Percentiles rank a stretch among this genome's conserved stretches.
These are phyloP conservation scores for Ptychadena robeensis DNA, from an alignment of 2,797 vertebrate genomes.

Conservation along the genomic window DNA sequence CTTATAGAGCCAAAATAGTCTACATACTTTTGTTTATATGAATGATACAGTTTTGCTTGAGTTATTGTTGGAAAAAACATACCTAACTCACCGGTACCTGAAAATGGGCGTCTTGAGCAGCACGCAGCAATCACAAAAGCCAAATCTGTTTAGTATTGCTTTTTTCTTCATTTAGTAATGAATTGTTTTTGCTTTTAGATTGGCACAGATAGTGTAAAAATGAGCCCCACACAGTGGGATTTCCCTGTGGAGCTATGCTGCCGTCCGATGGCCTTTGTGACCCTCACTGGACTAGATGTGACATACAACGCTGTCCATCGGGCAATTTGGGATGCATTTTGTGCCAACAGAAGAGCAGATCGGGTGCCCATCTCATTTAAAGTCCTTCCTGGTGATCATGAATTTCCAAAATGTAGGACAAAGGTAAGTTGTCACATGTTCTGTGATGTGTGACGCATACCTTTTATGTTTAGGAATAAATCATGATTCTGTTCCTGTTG, in stretches of 20 bases:
- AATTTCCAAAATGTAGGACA: conserved; percentile 95
- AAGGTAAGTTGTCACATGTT: conserved; percentile 84
- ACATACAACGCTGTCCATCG: conserved; percentile 94
- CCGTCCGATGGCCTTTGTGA: conserved; percentile 97
- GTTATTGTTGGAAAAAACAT: too few relatives aligned
- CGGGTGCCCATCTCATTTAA: conserved; percentile 97
- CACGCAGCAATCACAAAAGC: too few relatives aligned
- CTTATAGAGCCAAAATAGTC: too few relatives aligned
- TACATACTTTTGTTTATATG: too few relatives aligned
- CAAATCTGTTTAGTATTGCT: too few relatives aligned
- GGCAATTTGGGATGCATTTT: conserved; percentile 97
- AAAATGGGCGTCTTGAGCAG: too few relatives aligned
- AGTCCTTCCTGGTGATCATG: conserved; percentile 94
- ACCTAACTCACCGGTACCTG: too few relatives aligned
- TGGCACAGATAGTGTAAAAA: conserved; percentile 60
- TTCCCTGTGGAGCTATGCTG: conserved; percentile 95
- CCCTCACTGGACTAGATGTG: conserved; percentile 92
- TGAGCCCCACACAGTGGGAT: conserved; percentile 90
- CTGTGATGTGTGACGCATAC: not conserved
- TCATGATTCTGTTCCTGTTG: not conserved
- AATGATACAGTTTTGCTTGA: too few relatives aligned
- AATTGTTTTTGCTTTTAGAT: conserved; percentile 56
- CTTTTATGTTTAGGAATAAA: not conserved
- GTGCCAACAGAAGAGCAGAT: conserved; percentile 93
- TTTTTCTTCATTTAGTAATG: too few relatives aligned